A percentile compares a stretch with the other conserved stretches of the same genome.
Evolutionary conservation across 2,797 vertebrate species (phyloP).

Genomic region (Pitangus sulphuratus): DNA sequence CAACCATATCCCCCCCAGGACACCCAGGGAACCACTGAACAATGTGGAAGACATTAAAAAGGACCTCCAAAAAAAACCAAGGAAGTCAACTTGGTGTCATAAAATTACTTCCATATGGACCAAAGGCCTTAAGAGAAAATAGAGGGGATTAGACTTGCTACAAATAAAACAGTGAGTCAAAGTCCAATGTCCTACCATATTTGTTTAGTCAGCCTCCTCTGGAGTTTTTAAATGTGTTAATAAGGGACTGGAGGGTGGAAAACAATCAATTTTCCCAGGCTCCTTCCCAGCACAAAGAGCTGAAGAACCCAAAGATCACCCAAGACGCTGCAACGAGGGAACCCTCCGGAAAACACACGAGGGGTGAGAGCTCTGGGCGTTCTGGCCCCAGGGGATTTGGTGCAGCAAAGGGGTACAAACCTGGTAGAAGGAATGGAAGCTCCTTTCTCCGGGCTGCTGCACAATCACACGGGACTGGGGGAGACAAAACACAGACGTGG

Average conservation of each 20-base stretch:
- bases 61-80: background rate
- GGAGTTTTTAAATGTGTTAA: conserved; percentile 13
- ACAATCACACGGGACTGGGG: conserved; percentile 94
- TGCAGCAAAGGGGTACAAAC: conserved; percentile 68
- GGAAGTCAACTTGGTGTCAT: background rate
- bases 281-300: background rate
- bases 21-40: background rate
- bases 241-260: background rate
- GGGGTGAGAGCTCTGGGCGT: background rate
- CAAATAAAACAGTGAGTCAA: conserved; percentile 24
- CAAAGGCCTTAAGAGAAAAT: background rate
- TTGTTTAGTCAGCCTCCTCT: conserved; percentile 1
- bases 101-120: conserved; percentile 51
- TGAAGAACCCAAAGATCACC: background rate
- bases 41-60: conserved; percentile 31
- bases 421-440: conserved; percentile 98
- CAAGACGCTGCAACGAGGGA: background rate
- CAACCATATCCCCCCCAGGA: background rate
- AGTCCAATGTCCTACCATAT: background rate
- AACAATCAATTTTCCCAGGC: background rate
- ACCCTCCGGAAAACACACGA: background rate
- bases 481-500: background rate
- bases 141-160: background rate
- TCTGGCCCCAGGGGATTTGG: background rate
- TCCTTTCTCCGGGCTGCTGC: conserved; percentile 93